A percentile compares a stretch with the other conserved stretches of the same genome.
Evolutionary conservation across 1,140 invertebrate genomes (phyloP).

Genomic region (Anastrepha obliqua): DNA sequence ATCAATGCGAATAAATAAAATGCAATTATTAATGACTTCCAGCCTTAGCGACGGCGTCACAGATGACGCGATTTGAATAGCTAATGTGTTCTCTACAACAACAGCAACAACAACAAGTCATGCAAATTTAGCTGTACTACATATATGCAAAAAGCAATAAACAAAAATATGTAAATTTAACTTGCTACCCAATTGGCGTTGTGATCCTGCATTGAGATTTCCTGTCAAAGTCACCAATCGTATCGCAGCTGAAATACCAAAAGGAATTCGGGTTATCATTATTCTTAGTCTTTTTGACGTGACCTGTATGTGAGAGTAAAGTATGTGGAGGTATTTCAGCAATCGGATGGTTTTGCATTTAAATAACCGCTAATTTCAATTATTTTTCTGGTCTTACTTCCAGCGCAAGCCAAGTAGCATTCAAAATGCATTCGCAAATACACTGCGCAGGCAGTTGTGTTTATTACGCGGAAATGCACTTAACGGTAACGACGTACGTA

Average conservation of each 20-base stretch:
- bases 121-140: neutral
- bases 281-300: neutral
- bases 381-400: too few species aligned
- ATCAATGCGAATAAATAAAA: neutral
- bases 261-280: neutral
- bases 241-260: neutral
- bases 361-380: neutral
- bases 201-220: slow-evolving; percentile 31
- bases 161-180: neutral
- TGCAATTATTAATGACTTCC: slow-evolving; percentile 42
- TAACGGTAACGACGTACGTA: too few species aligned
- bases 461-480: too few species aligned
- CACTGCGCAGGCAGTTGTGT: too few species aligned
- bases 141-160: too few species aligned
- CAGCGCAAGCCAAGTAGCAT: too few species aligned
- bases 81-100: neutral
- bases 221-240: neutral
- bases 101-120: neutral
- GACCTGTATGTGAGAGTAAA: neutral
- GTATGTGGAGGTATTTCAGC: neutral
- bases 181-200: too few species aligned
- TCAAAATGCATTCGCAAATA: too few species aligned
- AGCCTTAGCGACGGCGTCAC: neutral
- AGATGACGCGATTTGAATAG: slow-evolving; percentile 13
- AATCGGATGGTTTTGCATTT: neutral